A percentile compares a stretch with the other conserved stretches of the same genome.
Conservation (phyloP, 2,113 vertebrate species). For the Trematocara macrostoma region DNA sequence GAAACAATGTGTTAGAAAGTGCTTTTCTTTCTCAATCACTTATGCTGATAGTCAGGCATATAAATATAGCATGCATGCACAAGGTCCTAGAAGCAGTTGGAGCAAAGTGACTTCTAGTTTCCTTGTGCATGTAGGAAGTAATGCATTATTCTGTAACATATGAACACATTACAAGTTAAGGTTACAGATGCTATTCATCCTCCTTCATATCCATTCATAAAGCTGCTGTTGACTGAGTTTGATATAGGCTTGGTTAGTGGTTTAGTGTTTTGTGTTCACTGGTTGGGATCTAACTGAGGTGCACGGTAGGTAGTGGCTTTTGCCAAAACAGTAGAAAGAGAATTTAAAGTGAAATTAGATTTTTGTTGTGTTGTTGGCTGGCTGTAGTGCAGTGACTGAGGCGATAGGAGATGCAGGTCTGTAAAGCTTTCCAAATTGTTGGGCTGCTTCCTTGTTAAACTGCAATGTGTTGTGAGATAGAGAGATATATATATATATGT, state of each 20-base stretch:
- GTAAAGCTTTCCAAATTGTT: background rate
- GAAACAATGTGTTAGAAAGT: conserved; percentile 3
- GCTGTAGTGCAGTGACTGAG: background rate
- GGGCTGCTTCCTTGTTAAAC: background rate
- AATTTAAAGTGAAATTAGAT: background rate
- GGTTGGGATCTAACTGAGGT: background rate
- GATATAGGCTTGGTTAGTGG: background rate
- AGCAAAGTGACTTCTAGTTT: background rate
- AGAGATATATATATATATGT: too few relatives aligned
- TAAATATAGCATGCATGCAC: background rate
- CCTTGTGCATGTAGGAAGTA: background rate
- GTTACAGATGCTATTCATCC: background rate
- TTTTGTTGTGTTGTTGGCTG: background rate
- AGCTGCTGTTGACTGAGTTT: background rate
- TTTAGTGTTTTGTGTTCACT: background rate
- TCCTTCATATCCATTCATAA: background rate
- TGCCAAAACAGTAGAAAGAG: background rate
- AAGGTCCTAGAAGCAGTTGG: background rate
- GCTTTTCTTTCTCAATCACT: background rate
- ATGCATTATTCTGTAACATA: background rate
- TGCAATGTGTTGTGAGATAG: background rate
- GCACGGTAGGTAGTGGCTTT: background rate
- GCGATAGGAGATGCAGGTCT: background rate
- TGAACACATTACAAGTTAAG: background rate
- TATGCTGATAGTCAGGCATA: background rate